Evolutionary conservation across 2,888 invertebrate genomes (phyloP), one percentile per base, ranked within the genome.

Genomic region (Rhaphigaster nebulosa): DNA sequence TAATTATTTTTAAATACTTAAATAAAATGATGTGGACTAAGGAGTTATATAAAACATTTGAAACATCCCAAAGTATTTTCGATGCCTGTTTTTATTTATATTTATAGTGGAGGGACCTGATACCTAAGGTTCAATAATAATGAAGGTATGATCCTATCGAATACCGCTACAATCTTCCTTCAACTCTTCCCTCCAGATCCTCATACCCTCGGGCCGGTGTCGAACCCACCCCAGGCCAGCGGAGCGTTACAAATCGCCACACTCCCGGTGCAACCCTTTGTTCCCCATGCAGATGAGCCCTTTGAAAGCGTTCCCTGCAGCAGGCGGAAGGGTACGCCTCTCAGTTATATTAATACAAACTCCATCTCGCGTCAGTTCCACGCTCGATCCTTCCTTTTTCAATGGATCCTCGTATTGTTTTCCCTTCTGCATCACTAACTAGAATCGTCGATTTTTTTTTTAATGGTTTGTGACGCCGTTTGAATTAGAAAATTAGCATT

Each of bases 251-350:
- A 65, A 88, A 88, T 88, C 45, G 88, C 34, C 88, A 88, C 88
- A n/a, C 65, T 38, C 65, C 65, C 70, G 0, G 20, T 23, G 23
- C 15, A 76, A 29, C 38, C 88, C 88, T 88, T 88, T 88, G 88
- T 88, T 3, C 65, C n/a, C n/a, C 29, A 88, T 88, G 88, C 88
- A 88, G 88, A 88, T 88, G 88, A 88, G 65, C 26, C n/a, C 88
- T 88, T 88, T 88, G 88, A 34, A n/a, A 20, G 18, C 38, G 12
- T 10, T 54, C 88, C 52, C 88, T 52, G 56, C 41, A 34, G 50
- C 88, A 45, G 65, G n/a, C 84, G 84, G 84, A 84, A 84, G 84
- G 84, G 26, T 45, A 45, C 84, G 84, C 45, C 45, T 84, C 41
- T n/a, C n/a, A 26, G n/a, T 84, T 45, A 6, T 84, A 84, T 84